phyloP scores from a whole-genome alignment of 2,113 vertebrate genomes.

The Haemorhous mexicanus region DNA sequence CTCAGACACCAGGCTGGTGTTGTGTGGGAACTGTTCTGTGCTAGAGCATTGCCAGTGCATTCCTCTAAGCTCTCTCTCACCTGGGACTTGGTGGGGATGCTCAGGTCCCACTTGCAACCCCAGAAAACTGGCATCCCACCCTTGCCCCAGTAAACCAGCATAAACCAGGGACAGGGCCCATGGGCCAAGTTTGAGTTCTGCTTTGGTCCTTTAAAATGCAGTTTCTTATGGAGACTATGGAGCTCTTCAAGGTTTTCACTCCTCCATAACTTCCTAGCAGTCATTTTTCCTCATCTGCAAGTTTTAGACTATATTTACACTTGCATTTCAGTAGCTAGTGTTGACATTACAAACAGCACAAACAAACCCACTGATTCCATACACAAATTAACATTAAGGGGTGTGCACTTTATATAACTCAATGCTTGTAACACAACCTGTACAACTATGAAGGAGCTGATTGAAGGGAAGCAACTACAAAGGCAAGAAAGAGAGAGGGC shows the following conservation, averaged over 20 bases:
- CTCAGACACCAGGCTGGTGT: neutral
- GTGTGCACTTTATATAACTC: neutral
- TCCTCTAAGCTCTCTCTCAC: neutral
- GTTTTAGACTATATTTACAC: neutral
- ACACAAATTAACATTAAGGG: neutral
- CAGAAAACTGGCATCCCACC: neutral
- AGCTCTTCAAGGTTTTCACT: neutral
- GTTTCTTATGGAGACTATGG: neutral
- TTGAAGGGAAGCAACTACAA: neutral
- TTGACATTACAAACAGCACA: neutral
- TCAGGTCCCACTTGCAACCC: neutral
- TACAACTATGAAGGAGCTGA: neutral
- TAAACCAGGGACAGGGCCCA: too few relatives aligned
- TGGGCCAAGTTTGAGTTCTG: neutral
- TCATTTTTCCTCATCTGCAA: neutral
- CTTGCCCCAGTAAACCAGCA: neutral
- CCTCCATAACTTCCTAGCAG: neutral
- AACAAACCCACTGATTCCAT: neutral
- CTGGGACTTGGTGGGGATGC: neutral
- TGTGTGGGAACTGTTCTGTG: neutral
- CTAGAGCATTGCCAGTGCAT: neutral
- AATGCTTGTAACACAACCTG: neutral
- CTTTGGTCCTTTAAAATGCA: neutral
- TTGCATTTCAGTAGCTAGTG: neutral
- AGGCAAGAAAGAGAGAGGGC: neutral